Evolutionary conservation across 1,140 invertebrate genomes (phyloP).

Genomic region (Trigoniulus corallinus): DNA sequence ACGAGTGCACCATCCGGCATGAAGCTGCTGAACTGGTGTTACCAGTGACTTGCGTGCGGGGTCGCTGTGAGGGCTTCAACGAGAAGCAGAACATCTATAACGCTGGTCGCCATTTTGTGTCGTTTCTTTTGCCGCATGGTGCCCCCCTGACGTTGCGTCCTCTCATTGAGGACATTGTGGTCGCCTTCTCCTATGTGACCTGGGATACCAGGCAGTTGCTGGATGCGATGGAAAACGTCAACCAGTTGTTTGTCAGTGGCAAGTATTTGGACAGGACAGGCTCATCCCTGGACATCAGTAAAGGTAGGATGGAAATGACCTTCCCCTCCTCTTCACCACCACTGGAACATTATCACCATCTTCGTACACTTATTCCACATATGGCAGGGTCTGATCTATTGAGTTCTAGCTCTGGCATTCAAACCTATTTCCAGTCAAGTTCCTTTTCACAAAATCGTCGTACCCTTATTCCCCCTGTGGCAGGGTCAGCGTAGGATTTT

Average conservation of each 20-base stretch:
- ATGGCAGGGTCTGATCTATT: too few relatives aligned
- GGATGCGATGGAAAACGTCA: constrained; percentile 19
- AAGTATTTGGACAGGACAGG: constrained; percentile 19
- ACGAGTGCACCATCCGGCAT: constrained; percentile 15
- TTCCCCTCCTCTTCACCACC: too few relatives aligned
- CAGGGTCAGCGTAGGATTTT: too few relatives aligned
- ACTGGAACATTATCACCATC: too few relatives aligned
- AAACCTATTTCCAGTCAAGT: too few relatives aligned
- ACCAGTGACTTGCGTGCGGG: constrained; percentile 18
- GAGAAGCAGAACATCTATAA: constrained; percentile 30
- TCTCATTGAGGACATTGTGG: constrained; percentile 20
- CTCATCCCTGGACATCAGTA: too few relatives aligned
- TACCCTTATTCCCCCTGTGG: too few relatives aligned
- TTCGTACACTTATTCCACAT: too few relatives aligned
- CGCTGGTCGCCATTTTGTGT: constrained; percentile 28
- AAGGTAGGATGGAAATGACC: too few relatives aligned
- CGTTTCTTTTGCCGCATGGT: constrained; percentile 27
- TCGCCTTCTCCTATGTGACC: constrained; percentile 19
- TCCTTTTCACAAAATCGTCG: too few relatives aligned
- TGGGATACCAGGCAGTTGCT: constrained; percentile 20
- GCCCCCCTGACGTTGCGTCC: constrained; percentile 21
- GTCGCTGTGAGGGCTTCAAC: constrained; percentile 26
- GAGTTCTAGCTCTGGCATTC: too few relatives aligned
- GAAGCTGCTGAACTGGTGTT: constrained; percentile 3
- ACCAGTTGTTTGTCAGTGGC: constrained; percentile 20